Evolutionary conservation across 2,113 vertebrate genomes (phyloP).

Genomic region (Galemys pyrenaicus): DNA sequence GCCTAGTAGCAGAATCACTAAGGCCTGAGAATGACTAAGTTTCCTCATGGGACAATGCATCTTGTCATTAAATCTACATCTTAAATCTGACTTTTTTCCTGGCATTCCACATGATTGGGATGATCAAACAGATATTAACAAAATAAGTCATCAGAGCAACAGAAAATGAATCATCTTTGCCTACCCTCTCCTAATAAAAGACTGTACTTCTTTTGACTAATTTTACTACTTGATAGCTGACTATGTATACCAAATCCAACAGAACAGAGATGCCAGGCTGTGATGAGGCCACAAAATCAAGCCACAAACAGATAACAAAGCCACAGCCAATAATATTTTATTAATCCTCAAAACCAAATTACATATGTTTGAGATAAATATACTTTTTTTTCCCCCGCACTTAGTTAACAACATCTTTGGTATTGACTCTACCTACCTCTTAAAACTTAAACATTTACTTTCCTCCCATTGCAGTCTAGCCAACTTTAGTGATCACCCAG

Average conservation of each 20-base stretch:
- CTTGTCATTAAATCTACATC: too few species aligned
- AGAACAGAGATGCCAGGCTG: constrained; percentile 33
- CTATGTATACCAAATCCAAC: background rate
- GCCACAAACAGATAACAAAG: constrained; percentile 6
- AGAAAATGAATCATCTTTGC: background rate
- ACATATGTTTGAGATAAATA: constrained; percentile 38
- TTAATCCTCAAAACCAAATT: constrained; percentile 45
- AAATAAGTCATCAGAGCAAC: background rate
- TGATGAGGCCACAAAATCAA: constrained; percentile 56
- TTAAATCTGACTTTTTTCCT: constrained; percentile 14
- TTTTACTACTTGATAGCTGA: constrained; percentile 1
- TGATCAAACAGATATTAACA: constrained; percentile 16
- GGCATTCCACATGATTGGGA: background rate
- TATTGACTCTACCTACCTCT: constrained; percentile 2
- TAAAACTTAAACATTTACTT: constrained; percentile 61
- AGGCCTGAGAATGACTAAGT: background rate
- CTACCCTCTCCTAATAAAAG: background rate
- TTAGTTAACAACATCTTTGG: constrained; percentile 46
- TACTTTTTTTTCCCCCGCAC: background rate
- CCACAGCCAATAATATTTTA: constrained; percentile 11
- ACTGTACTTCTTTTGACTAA: constrained; percentile 26
- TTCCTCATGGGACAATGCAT: background rate
- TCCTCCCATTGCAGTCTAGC: background rate
- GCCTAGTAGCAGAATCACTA: background rate
- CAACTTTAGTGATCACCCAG: too few species aligned